Conservation (phyloP, 2,797 vertebrate species). For the Cossypha heuglini region DNA sequence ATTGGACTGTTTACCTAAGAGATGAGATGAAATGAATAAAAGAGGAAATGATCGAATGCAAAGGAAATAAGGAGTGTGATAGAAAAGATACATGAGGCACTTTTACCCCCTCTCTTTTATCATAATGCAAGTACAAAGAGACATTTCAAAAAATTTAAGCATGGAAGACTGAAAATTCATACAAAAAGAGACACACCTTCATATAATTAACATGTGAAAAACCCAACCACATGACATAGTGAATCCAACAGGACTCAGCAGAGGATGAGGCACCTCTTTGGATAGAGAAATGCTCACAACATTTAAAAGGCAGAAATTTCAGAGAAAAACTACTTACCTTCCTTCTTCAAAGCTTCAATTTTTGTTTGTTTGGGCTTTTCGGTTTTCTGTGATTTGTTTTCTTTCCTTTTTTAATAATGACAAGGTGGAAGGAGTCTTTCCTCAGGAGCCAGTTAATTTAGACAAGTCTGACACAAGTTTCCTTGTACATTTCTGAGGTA, state of each 20-base stretch:
- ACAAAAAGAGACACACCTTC: not conserved
- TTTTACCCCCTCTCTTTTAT: not conserved
- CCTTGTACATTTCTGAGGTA: not conserved
- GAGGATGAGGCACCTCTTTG: not conserved
- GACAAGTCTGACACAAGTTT: not conserved
- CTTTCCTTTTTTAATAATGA: not conserved
- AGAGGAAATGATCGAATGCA: not conserved
- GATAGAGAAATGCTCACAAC: not conserved
- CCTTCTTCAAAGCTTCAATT: not conserved
- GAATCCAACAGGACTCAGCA: not conserved
- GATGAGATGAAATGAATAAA: not conserved
- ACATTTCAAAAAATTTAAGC: not conserved
- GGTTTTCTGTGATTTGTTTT: not conserved
- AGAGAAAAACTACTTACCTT: not conserved
- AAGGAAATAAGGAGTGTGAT: not conserved
- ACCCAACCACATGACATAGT: not conserved
- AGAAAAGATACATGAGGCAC: not conserved
- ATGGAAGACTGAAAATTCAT: not conserved
- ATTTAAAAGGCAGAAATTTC: not conserved
- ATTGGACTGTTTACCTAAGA: conserved; percentile 45
- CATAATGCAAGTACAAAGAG: conserved; percentile 2
- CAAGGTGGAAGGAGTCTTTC: not conserved
- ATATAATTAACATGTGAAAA: not conserved
- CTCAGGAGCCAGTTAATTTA: not conserved
- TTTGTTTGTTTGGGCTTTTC: not conserved